Conservation (phyloP, 2,888 invertebrate species). For the Heliconius sara region DNA sequence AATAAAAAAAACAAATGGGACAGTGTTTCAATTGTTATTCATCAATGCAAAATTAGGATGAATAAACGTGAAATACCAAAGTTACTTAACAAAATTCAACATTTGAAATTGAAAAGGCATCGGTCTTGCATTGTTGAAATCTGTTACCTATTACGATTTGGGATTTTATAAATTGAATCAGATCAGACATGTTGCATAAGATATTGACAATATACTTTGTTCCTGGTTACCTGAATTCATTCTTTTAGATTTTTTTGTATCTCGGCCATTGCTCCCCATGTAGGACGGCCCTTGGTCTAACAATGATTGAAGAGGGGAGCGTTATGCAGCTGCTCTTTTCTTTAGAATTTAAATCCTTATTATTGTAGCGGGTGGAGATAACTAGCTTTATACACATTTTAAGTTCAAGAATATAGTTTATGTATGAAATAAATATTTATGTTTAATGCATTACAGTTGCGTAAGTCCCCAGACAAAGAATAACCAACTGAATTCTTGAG, state of each 20-base stretch:
- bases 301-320: slow-evolving; percentile 78
- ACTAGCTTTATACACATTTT: slow-evolving; percentile 51
- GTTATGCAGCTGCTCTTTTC: slow-evolving; percentile 81
- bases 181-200: slow-evolving; percentile 35
- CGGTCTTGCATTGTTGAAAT: background rate
- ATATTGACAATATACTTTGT: slow-evolving; percentile 52
- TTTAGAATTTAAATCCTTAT: slow-evolving; percentile 64
- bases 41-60: background rate
- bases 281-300: slow-evolving; percentile 78
- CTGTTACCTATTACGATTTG: background rate
- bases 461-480: background rate
- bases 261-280: slow-evolving; percentile 75
- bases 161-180: background rate
- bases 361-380: slow-evolving; percentile 60
- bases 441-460: background rate
- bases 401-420: background rate
- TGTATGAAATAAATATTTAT: background rate
- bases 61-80: background rate
- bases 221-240: slow-evolving; percentile 75
- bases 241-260: slow-evolving; percentile 70
- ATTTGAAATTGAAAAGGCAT: background rate
- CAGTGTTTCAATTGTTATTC: background rate
- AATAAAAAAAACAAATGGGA: background rate
- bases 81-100: background rate
- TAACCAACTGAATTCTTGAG: background rate